A percentile compares a stretch with the other conserved stretches of the same genome.
These are phyloP conservation scores for Tamandua tetradactyla DNA, from an alignment of 2,797 vertebrate species.

Conservation along the genomic window DNA sequence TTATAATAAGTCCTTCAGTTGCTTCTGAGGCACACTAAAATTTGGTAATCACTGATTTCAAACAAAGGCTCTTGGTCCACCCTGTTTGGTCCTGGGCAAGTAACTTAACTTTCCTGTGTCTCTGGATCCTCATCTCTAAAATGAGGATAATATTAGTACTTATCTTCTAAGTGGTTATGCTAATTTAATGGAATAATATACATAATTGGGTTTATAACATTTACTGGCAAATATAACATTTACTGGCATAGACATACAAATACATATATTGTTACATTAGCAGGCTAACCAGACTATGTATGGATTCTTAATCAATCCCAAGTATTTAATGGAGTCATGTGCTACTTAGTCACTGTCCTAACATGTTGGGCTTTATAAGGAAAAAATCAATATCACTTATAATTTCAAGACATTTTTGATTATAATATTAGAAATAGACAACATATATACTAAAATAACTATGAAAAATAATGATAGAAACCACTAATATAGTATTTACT, in stretches of 20 bases:
- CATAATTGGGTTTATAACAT: not conserved
- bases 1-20: not conserved
- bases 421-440: not conserved
- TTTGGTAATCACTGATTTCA: not conserved
- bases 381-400: not conserved
- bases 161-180: not conserved
- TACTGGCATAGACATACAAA: not conserved
- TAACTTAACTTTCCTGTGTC: not conserved
- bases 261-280: not conserved
- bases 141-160: not conserved
- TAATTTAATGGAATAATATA: not conserved
- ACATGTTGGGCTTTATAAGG: not conserved
- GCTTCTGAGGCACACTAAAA: not conserved
- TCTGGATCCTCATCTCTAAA: not conserved
- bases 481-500: not conserved
- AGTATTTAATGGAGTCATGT: not conserved
- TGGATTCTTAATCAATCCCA: not conserved
- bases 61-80: not conserved
- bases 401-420: not conserved
- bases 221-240: not conserved
- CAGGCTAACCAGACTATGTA: not conserved
- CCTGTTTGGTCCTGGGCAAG: not conserved
- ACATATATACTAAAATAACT: not conserved
- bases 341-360: not conserved
- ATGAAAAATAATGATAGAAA: not conserved